phyloP scores from a whole-genome alignment of 2,113 vertebrate species.

The Gracilinanus agilis region DNA sequence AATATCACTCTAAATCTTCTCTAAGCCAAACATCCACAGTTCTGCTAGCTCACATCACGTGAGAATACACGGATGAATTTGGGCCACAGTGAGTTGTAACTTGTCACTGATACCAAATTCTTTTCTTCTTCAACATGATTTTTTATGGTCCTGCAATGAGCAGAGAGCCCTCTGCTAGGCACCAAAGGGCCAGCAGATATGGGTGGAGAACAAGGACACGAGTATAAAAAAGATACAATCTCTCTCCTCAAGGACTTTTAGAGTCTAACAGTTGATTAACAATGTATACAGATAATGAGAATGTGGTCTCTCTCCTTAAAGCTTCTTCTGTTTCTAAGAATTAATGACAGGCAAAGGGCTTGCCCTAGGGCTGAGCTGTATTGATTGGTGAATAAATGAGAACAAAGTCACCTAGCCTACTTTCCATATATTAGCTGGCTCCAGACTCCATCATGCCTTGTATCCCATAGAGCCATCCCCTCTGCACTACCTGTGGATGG shows the following conservation, averaged over 20 bases:
- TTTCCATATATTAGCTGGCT: not conserved
- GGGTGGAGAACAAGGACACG: not conserved
- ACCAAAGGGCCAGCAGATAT: not conserved
- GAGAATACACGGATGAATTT: not conserved
- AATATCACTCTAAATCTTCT: not conserved
- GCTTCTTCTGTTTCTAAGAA: not conserved
- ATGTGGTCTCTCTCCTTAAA: not conserved
- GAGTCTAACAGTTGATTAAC: not conserved
- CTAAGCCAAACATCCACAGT: not conserved
- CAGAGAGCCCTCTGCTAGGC: not conserved
- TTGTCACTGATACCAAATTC: not conserved
- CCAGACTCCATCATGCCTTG: not conserved
- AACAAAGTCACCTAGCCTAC: not conserved
- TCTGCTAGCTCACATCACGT: not conserved
- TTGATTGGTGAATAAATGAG: not conserved
- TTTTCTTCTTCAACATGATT: not conserved
- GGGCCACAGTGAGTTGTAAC: not conserved
- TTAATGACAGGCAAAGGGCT: conserved; percentile 1
- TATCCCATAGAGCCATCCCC: not conserved
- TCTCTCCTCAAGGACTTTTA: not conserved
- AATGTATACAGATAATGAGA: not conserved
- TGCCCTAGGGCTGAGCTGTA: conserved; percentile 6
- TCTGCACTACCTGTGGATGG: not conserved
- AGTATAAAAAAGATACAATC: not conserved
- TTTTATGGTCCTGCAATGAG: not conserved